These are phyloP conservation scores for Phenacoccus solenopsis DNA, from an alignment of 1,140 invertebrate species.

Conservation along the genomic window DNA sequence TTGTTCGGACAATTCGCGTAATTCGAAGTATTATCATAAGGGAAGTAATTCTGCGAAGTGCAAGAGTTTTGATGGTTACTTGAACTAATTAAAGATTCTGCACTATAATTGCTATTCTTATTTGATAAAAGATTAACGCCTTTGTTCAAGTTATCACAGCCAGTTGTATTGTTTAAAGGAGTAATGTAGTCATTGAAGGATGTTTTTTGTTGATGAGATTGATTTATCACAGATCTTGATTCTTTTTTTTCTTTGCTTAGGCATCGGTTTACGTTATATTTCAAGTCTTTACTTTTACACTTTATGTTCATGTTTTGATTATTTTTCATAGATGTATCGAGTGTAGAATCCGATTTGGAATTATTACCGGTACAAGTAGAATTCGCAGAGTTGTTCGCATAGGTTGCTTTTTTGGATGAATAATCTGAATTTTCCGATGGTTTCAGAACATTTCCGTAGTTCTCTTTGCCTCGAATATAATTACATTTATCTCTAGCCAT, in stretches of 20 bases:
- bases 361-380: neutral
- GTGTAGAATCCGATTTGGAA: neutral
- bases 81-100: slow-evolving; percentile 41
- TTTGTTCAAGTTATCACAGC: neutral
- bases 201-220: neutral
- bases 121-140: slow-evolving; percentile 21
- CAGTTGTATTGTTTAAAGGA: neutral
- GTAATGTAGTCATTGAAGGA: neutral
- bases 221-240: neutral
- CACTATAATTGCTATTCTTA: slow-evolving; percentile 44
- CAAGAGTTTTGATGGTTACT: slow-evolving; percentile 3
- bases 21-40: neutral
- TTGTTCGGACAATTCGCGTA: neutral
- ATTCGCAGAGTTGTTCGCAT: neutral
- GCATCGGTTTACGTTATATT: neutral
- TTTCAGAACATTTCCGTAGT: neutral
- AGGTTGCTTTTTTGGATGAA: neutral
- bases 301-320: neutral
- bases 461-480: neutral
- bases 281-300: neutral
- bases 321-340: neutral
- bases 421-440: neutral
- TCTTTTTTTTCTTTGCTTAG: slow-evolving; percentile 5
- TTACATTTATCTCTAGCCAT: neutral
- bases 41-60: neutral